Evolutionary conservation across 2,888 invertebrate species (phyloP), one percentile per base, ranked within the genome.

Genomic region (Philonicus albiceps): DNA sequence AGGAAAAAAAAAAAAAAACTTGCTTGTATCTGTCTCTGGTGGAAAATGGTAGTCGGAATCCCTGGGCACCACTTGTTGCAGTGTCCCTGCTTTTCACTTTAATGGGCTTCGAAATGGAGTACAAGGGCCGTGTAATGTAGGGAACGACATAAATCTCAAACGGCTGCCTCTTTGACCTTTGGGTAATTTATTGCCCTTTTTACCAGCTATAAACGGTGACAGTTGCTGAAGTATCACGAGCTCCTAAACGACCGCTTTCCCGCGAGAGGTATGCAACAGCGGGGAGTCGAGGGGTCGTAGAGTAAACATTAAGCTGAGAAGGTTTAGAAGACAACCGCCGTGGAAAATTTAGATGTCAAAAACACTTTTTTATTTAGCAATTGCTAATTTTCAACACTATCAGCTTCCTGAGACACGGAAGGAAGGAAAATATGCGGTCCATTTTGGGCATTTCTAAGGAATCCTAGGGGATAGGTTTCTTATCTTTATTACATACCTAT

Each of bases 131-230:
- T 64, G 64, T 64, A 64, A 64, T 64, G 64, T 8, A 64, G 27
- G 64, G 16, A 27, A 64, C 64, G 13, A 64, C 64, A 64, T 76
- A 76, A 76, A 76, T 76, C 76, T 76, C 34, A n/a, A 76, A 76
- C 13, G 76, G 37, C 40, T 76, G 76, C 76, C 76, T 37, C 37
- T 76, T 76, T 76, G 76, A 76, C 76, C 76, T 76, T 76, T 76
- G 19, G 64, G 40, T 22, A 76, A 76, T 76, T 76, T 76, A 76
- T 76, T 22, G 37, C 76, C 37, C 34, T 40, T 76, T 76, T 76
- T 76, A 64, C 64, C 64, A 64, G 64, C 64, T 64, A 49, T 49
- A 64, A 64, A 27, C 64, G 22, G 22, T 11, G 27, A 64, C 64
- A 64, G 64, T 64, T 64, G 64, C 64, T 64, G 64, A 64, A 27